Percentiles rank a stretch among this genome's conserved stretches.
phyloP scores from a whole-genome alignment of 2,888 invertebrate species.

The Nowickia ferox region DNA sequence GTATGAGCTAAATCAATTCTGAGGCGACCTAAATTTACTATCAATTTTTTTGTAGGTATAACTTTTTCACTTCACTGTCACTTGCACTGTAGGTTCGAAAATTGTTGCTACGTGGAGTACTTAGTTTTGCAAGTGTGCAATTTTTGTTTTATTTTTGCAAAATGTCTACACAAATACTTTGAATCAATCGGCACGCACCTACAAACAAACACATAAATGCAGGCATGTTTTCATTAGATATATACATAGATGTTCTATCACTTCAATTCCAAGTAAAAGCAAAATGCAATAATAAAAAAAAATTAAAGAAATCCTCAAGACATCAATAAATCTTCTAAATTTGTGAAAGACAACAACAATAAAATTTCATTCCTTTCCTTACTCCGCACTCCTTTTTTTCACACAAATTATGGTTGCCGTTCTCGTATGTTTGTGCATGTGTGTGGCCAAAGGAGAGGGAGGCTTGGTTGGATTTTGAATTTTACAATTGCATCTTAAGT shows the following conservation, averaged over 20 bases:
- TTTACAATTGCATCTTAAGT: conserved; percentile 71
- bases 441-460: conserved; percentile 1
- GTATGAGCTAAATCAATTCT: too few species aligned
- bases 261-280: conserved; percentile 38
- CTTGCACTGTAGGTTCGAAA: neutral
- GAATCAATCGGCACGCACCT: neutral
- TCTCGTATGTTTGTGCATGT: neutral
- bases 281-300: conserved; percentile 14
- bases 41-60: neutral
- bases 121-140: conserved; percentile 36
- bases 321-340: conserved; percentile 71
- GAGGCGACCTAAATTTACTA: too few species aligned
- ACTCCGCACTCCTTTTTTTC: conserved; percentile 16
- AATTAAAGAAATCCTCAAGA: conserved; percentile 67
- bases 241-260: conserved; percentile 50
- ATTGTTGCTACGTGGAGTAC: neutral
- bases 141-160: neutral
- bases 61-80: neutral
- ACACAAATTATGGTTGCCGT: neutral
- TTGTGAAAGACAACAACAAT: conserved; percentile 34
- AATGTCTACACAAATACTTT: conserved; percentile 19
- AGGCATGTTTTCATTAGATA: conserved; percentile 10
- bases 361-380: conserved; percentile 34
- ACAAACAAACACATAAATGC: neutral
- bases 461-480: conserved; percentile 46